Evolutionary conservation across 2,113 vertebrate genomes (phyloP).

Genomic region (Tragelaphus imberbis): DNA sequence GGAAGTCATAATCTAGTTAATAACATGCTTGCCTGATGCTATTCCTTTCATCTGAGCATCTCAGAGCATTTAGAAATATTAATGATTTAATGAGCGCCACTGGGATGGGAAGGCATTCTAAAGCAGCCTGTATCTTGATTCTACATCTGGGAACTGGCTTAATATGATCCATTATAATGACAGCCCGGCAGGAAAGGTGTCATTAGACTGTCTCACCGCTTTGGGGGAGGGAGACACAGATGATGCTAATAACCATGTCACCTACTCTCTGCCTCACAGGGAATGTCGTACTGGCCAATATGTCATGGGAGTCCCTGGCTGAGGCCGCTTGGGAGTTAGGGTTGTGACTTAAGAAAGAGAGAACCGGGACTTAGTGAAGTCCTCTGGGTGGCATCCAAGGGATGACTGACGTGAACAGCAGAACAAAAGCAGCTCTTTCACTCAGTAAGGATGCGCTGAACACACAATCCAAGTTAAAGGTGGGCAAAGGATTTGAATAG

Average conservation of each 20-base stretch:
- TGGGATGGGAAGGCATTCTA: not conserved
- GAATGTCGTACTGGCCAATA: not conserved
- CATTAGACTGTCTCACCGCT: not conserved
- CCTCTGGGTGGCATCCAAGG: not conserved
- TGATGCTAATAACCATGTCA: not conserved
- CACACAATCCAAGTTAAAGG: accelerated
- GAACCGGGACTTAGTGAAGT: not conserved
- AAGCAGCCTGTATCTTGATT: not conserved
- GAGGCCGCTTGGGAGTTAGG: accelerated
- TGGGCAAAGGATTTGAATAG: no score
- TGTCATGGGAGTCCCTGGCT: not conserved
- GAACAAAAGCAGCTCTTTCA: accelerated
- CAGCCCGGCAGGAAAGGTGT: not conserved
- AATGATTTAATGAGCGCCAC: not conserved
- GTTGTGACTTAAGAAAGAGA: not conserved
- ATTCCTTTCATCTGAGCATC: not conserved
- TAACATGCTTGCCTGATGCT: not conserved
- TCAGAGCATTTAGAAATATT: not conserved
- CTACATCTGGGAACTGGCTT: not conserved
- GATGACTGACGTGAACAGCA: accelerated
- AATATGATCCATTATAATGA: not conserved
- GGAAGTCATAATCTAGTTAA: not conserved
- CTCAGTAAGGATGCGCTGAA: accelerated
- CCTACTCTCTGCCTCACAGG: not conserved
- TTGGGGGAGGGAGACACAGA: not conserved